Base-by-base conservation (phyloP, 2,888 invertebrate genomes). In the Leptarthrus brevirostris region DNA sequence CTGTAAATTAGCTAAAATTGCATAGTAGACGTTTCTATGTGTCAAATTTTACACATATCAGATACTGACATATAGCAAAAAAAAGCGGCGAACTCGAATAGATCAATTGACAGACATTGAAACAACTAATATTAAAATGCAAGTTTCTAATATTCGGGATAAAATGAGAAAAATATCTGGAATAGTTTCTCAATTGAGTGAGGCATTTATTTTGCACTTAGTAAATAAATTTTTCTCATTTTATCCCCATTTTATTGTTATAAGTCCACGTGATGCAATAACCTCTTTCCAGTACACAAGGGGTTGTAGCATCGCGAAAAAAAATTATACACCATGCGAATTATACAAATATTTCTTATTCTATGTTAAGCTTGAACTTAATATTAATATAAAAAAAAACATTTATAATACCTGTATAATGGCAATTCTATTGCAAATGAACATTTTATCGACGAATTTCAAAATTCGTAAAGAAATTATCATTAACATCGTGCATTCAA, bases 181-280 rank as follows among this genome's bases (percentile, higher is more conserved):
- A 47, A 24, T 44, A 66, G 47, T 44, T 49, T 18, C 10, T 26
- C 44, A 22, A 66, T 66, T 66, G 66, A 66, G 47, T 66, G 66
- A 66, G 66, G 66, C 66, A 66, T 66, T 66, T 66, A 66, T 44
- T 66, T 66, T 66, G 24, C 66, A 66, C n/a, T n/a, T n/a, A n/a
- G n/a, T n/a, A n/a, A 14, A 47, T 47, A n/a, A 14, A 14, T 16
- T 47, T 24, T 66, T 24, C 22, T 66, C 66, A 66, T 66, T 66
- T 66, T 66, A 66, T 66, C 47, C 47, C 66, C 26, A 20, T 40
- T 36, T 61, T 36, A 44, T 36, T 34, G 47, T 47, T n/a, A n/a
- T 47, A 22, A 26, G 16, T 22, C 30, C 10, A 53, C 6, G 22
- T 14, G 26, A n/a, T 2, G 5, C 16, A 49, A 5, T 30, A 36